Evolutionary conservation across 2,888 invertebrate species (phyloP).

Genomic region (Euzophera pinguis): DNA sequence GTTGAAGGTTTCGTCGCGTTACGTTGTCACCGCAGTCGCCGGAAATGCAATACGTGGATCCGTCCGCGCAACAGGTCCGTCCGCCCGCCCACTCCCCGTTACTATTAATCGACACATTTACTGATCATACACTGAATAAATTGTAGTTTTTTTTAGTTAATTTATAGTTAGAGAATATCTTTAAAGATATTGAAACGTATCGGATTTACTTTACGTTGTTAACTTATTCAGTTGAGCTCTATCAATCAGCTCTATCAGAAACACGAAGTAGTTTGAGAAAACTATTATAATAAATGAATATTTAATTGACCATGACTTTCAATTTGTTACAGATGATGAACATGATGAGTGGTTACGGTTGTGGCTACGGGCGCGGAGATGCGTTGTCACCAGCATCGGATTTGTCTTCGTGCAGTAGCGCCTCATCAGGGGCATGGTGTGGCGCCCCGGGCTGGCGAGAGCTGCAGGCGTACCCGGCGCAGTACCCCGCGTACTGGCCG

Average conservation of each 20-base stretch:
- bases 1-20: slow-evolving; percentile 66
- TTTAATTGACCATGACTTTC: slow-evolving; percentile 13
- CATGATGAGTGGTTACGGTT: slow-evolving; percentile 66
- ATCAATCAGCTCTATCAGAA: too few species aligned
- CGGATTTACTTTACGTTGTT: too few species aligned
- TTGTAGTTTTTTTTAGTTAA: not conserved
- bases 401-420: slow-evolving; percentile 68
- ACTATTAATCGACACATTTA: slow-evolving; percentile 36
- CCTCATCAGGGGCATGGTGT: slow-evolving; percentile 62
- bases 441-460: slow-evolving; percentile 63
- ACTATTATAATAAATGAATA: not conserved
- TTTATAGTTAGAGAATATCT: too few species aligned
- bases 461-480: slow-evolving; percentile 64
- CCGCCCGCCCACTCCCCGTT: slow-evolving; percentile 57
- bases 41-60: slow-evolving; percentile 77
- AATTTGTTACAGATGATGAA: slow-evolving; percentile 66
- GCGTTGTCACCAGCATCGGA: slow-evolving; percentile 71
- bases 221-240: too few species aligned
- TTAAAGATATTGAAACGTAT: too few species aligned
- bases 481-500: slow-evolving; percentile 72
- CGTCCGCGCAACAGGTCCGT: slow-evolving; percentile 76
- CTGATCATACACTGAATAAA: slow-evolving; percentile 5
- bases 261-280: too few species aligned
- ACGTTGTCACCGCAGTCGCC: slow-evolving; percentile 69
- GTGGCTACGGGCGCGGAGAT: slow-evolving; percentile 73